Evolutionary conservation across 2,113 vertebrate genomes (phyloP).

Genomic region (Petrocephalus microphthalmus): DNA sequence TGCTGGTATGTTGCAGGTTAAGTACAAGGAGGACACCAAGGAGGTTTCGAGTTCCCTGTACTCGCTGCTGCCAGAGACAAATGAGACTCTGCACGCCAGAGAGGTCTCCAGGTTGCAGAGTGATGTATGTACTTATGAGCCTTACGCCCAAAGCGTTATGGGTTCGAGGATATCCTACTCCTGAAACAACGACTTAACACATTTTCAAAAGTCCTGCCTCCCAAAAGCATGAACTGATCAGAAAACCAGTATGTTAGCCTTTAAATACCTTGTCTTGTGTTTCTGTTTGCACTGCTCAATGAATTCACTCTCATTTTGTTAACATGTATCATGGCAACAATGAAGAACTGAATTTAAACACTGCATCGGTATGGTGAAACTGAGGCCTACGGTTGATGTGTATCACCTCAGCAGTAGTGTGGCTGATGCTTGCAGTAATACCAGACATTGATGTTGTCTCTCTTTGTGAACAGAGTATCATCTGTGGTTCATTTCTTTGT

Average conservation of each 20-base stretch:
- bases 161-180: neutral
- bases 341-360: neutral
- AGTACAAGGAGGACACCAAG: slow-evolving; percentile 67
- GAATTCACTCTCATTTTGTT: neutral
- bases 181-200: neutral
- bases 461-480: neutral
- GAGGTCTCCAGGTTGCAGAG: slow-evolving; percentile 68
- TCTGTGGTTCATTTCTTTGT: no score
- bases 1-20: slow-evolving; percentile 53
- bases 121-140: slow-evolving; percentile 52
- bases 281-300: neutral
- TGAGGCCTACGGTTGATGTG: neutral
- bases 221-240: neutral
- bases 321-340: neutral
- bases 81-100: slow-evolving; percentile 71
- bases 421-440: neutral
- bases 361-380: neutral
- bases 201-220: neutral
- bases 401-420: neutral
- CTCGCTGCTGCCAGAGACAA: slow-evolving; percentile 70
- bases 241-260: neutral
- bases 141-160: neutral
- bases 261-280: neutral
- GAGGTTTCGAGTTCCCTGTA: slow-evolving; percentile 63
- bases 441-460: neutral